Base-by-base conservation (phyloP, 2,113 vertebrate species). In the Halcyon senegalensis region DNA sequence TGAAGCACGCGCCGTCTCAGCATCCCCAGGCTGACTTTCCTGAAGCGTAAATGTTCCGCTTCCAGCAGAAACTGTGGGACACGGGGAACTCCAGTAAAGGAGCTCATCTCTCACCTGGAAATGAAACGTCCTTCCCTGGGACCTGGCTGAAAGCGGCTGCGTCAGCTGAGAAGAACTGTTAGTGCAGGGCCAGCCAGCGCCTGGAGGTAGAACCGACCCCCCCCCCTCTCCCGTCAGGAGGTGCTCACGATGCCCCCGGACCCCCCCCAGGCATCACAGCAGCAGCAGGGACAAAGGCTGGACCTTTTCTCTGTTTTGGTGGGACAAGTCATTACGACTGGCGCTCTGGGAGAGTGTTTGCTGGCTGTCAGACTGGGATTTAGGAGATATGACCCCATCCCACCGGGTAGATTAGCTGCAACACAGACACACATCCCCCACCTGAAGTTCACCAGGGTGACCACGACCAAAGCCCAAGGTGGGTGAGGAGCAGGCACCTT, bases 1-100 rank as follows among this genome's bases (percentile, higher is more conserved):
- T 92, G 95, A 96, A 95, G 89, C 90, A 79, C 31, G 0, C 18
- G 17, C 43, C 84, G 63, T 13, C 80, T 91, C 90, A 91, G 72
- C 80, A 87, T 76, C 89, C 28, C 82, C 74, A 37, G 77, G 21
- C 44, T 87, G 69, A n/a, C 66, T 93, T 92, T n/a, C 4, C 5
- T 75, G 80, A 68, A 56, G 79, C 10, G 37, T 87, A 17, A 51
- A 86, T 68, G 30, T 56, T 68, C 33, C 3, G 3, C 21, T 64
- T 35, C 31, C 69, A 73, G 30, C 13, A 80, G 84, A 84, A 90
- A 35, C 13, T 1, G 1, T 16, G 56, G 30, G 60, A 37, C 10
- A 25, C 56, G n/a, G 3, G 24, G 28, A 74, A 48, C 25, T 37
- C 51, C n/a, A 68, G 31, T 3, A 62, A 68, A 89, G 31, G 31